Conservation (phyloP, 2,888 invertebrate genomes). For the Antheraea yamamai region DNA sequence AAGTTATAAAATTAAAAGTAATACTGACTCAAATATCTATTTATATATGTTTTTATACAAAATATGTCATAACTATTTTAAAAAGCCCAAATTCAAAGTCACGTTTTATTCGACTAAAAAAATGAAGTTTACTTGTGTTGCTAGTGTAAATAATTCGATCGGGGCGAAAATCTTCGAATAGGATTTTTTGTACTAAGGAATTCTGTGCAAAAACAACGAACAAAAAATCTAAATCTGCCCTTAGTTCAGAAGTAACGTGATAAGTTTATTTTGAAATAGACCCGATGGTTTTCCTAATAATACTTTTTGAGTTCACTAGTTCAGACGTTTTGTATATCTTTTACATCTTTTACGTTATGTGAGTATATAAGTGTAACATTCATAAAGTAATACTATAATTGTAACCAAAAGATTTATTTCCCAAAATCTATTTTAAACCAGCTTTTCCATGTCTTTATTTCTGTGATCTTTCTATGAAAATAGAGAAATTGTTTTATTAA, state of each 20-base stretch:
- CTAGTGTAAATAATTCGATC: conserved; percentile 69
- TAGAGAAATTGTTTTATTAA: too few species aligned
- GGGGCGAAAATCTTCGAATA: conserved; percentile 48
- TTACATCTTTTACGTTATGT: neutral
- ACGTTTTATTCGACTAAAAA: conserved; percentile 42
- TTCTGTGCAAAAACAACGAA: conserved; percentile 67
- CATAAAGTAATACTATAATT: neutral
- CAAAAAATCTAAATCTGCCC: conserved; percentile 69
- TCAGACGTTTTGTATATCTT: neutral
- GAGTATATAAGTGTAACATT: neutral
- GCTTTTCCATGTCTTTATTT: too few species aligned
- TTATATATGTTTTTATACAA: conserved; percentile 18
- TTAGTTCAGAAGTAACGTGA: conserved; percentile 61
- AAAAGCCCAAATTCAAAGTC: conserved; percentile 41
- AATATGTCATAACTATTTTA: conserved; percentile 11
- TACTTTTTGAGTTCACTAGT: conserved; percentile 5
- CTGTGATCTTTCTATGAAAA: too few species aligned
- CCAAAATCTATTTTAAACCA: too few species aligned
- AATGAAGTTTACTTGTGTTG: conserved; percentile 63
- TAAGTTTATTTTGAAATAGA: conserved; percentile 78
- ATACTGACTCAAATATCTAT: neutral
- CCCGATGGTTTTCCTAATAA: conserved; percentile 46
- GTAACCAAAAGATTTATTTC: too few species aligned
- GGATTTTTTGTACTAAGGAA: conserved; percentile 61
- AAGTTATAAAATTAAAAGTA: neutral